Conservation (phyloP, 2,888 invertebrate genomes). For the Hipparchia sbordonii region DNA sequence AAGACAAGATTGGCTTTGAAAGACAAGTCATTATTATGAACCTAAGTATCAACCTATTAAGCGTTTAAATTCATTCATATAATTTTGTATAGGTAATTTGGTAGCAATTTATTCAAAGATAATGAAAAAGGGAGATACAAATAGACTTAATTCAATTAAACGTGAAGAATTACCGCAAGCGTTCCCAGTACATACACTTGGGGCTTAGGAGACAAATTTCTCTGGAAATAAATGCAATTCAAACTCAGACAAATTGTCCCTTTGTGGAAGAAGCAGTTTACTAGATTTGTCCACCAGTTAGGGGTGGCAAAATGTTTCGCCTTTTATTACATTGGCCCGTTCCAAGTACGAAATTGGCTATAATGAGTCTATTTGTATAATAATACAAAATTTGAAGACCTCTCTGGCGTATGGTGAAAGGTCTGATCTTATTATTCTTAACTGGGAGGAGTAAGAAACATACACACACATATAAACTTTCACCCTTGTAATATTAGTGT, state of each 20-base stretch:
- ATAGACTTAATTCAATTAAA: conserved; percentile 75
- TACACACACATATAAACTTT: too few species aligned
- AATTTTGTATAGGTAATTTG: conserved; percentile 13
- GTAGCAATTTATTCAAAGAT: conserved; percentile 33
- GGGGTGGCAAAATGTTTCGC: conserved; percentile 67
- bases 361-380: too few species aligned
- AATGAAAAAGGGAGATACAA: conserved; percentile 40
- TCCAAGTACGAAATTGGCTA: background rate
- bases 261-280: conserved; percentile 76
- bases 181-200: conserved; percentile 63
- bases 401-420: too few species aligned
- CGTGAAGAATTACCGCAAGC: conserved; percentile 65
- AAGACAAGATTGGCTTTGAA: too few species aligned
- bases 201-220: conserved; percentile 80
- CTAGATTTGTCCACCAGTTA: conserved; percentile 81
- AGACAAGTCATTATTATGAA: too few species aligned
- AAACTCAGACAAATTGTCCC: conserved; percentile 83
- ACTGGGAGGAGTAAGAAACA: too few species aligned
- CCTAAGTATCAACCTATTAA: too few species aligned
- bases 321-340: conserved; percentile 7
- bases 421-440: too few species aligned
- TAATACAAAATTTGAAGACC: too few species aligned
- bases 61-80: background rate
- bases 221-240: conserved; percentile 80
- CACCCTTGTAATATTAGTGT: too few species aligned